Evolutionary conservation across 2,797 vertebrate species (phyloP).

Genomic region (Xenopus petersii): DNA sequence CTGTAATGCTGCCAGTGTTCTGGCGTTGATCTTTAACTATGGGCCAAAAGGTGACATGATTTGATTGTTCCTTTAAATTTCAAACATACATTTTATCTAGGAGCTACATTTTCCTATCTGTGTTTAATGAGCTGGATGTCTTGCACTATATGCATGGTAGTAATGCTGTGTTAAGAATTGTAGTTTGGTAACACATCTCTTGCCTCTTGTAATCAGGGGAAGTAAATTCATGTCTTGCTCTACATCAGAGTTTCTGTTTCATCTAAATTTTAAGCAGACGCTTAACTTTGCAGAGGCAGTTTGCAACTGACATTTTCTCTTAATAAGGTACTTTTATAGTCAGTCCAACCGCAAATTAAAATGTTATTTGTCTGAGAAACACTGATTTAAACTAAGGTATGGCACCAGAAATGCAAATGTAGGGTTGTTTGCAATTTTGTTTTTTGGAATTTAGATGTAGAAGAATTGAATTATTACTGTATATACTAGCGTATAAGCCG

Average conservation of each 20-base stretch:
- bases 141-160: neutral
- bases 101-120: too few species aligned
- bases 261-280: conserved; percentile 15
- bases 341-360: conserved; percentile 4
- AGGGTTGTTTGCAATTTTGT: too few species aligned
- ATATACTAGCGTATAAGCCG: too few species aligned
- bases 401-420: too few species aligned
- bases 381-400: too few species aligned
- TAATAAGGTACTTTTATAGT: conserved; percentile 9
- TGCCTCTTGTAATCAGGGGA: conserved; percentile 23
- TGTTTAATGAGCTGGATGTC: conserved; percentile 10
- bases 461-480: too few species aligned
- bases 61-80: too few species aligned
- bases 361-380: conserved; percentile 9
- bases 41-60: too few species aligned
- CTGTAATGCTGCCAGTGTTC: too few species aligned
- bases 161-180: neutral
- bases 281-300: neutral
- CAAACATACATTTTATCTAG: too few species aligned
- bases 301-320: conserved; percentile 13
- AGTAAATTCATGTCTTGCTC: conserved; percentile 12
- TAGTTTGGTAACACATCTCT: conserved; percentile 6
- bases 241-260: conserved; percentile 35
- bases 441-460: too few species aligned
- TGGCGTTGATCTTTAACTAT: too few species aligned